Evolutionary conservation across 2,888 invertebrate genomes (phyloP).

Genomic region (Biston stratarius): DNA sequence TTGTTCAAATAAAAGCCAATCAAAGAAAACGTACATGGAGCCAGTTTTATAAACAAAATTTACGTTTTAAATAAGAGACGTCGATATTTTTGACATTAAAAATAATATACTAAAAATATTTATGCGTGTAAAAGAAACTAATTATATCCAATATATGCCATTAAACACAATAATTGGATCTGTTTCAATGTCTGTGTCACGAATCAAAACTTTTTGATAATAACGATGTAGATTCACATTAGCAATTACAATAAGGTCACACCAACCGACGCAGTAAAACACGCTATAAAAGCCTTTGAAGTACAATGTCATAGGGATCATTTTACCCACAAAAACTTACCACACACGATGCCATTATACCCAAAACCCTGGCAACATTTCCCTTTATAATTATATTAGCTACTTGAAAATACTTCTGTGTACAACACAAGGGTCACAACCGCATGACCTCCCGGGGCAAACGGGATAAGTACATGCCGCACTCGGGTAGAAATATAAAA

Average conservation of each 20-base stretch:
- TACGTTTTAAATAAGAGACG: too few relatives aligned
- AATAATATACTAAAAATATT: too few relatives aligned
- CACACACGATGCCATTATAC: constrained; percentile 52
- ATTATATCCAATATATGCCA: too few relatives aligned
- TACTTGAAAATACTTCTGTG: constrained; percentile 71
- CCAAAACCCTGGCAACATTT: constrained; percentile 63
- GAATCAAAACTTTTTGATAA: constrained; percentile 6
- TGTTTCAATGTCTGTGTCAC: too few relatives aligned
- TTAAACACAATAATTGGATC: too few relatives aligned
- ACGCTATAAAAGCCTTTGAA: constrained; percentile 42
- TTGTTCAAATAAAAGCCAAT: too few relatives aligned
- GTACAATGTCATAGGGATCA: constrained; percentile 55
- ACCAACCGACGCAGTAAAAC: constrained; percentile 1
- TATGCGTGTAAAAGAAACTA: too few relatives aligned
- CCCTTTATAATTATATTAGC: constrained; percentile 66
- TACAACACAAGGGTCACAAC: constrained; percentile 68
- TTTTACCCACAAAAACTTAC: constrained; percentile 60
- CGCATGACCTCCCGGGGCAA: constrained; percentile 84
- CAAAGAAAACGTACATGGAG: too few relatives aligned
- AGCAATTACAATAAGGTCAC: constrained; percentile 17
- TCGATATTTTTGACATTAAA: too few relatives aligned
- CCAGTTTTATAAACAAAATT: too few relatives aligned
- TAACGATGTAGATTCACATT: neutral
- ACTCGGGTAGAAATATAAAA: constrained; percentile 85
- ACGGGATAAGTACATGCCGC: constrained; percentile 81